Evolutionary conservation across 2,797 vertebrate genomes (phyloP).

Genomic region (Acrossocheilus fasciatus): DNA sequence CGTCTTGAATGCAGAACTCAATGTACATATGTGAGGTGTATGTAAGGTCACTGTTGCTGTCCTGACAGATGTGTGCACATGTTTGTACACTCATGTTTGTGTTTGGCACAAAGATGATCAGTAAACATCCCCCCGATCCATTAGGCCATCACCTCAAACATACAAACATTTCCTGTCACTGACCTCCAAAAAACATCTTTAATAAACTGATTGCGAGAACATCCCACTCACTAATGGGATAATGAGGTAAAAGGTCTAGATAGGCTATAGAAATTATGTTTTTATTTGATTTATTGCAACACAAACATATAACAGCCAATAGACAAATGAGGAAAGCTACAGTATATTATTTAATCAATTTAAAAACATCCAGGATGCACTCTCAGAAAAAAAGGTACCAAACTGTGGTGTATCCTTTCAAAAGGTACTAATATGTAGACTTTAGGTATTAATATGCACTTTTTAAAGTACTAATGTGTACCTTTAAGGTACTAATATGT

Average conservation of each 20-base stretch:
- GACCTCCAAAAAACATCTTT: background rate
- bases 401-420: background rate
- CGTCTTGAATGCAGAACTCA: background rate
- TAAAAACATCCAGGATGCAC: background rate
- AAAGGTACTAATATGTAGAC: too few species aligned
- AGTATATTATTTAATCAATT: background rate
- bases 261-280: background rate
- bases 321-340: too few species aligned
- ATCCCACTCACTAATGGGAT: background rate
- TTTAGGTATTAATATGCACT: too few species aligned
- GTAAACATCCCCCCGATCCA: conserved; percentile 47
- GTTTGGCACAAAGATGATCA: background rate
- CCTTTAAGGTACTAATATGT: background rate
- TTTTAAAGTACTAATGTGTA: background rate
- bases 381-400: background rate
- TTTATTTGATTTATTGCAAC: too few species aligned
- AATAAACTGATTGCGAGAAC: background rate
- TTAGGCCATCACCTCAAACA: conserved; percentile 48
- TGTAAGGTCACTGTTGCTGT: conserved; percentile 9
- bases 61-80: background rate
- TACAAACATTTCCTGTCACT: conserved; percentile 36
- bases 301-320: too few species aligned
- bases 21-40: background rate
- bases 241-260: background rate
- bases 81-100: conserved; percentile 18